These are phyloP conservation scores for Loxodonta africana DNA, from an alignment of 2,113 vertebrate genomes.

Conservation along the genomic window DNA sequence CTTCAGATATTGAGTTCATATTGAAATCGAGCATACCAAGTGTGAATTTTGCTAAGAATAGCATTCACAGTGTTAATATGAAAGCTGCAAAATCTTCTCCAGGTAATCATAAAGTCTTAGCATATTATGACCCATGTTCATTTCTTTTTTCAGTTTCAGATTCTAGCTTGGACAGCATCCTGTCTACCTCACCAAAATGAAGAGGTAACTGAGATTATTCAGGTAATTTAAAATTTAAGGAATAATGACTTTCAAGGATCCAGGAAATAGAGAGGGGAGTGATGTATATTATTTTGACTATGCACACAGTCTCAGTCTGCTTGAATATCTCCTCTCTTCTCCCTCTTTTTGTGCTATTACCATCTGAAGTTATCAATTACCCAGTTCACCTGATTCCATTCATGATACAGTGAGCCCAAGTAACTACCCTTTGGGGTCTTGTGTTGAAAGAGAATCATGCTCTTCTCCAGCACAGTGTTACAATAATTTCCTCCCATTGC, in stretches of 20 bases:
- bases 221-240: conserved; percentile 37
- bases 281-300: conserved; percentile 12
- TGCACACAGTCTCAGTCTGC: background rate
- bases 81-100: conserved; percentile 52
- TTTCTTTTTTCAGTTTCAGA: background rate
- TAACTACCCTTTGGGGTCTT: background rate
- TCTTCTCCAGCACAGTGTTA: background rate
- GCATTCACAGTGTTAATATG: conserved; percentile 1
- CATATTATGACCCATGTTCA: background rate
- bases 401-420: background rate
- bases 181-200: background rate
- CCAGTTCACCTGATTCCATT: background rate
- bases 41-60: conserved; percentile 76
- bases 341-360: background rate
- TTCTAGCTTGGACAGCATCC: background rate
- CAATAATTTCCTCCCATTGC: background rate
- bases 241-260: conserved; percentile 24
- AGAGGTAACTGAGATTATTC: background rate
- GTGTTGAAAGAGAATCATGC: background rate
- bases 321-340: background rate
- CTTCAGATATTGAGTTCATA: conserved; percentile 76
- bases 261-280: background rate
- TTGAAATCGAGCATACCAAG: conserved; percentile 68
- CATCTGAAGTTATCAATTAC: background rate
- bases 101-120: conserved; percentile 49